Evolutionary conservation across 2,113 vertebrate species (phyloP).

Genomic region (Tragulus kanchil): DNA sequence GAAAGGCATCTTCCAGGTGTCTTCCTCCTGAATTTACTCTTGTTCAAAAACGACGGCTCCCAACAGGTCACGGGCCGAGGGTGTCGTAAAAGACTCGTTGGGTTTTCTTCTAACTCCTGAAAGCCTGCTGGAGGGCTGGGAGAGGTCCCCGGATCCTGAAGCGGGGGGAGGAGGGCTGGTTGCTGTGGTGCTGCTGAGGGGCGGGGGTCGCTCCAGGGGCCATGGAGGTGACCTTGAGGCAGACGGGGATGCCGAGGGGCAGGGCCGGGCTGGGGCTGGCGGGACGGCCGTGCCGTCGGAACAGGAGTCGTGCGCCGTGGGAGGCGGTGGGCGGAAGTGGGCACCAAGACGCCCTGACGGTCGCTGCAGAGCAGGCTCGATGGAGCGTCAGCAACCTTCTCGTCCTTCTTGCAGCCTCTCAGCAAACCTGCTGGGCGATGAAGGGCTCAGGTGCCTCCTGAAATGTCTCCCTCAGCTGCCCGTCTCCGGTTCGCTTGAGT

Average conservation of each 20-base stretch:
- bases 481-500: conserved; percentile 82
- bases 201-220: accelerated
- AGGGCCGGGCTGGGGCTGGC: too few species aligned
- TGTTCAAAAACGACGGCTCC: neutral
- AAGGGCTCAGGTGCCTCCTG: conserved; percentile 83
- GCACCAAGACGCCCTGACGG: neutral
- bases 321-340: neutral
- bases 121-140: neutral
- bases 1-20: neutral
- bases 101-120: neutral
- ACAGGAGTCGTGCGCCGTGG: neutral
- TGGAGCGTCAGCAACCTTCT: neutral
- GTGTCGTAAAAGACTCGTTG: neutral
- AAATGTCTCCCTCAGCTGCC: conserved; percentile 72
- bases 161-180: neutral
- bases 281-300: neutral
- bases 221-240: neutral
- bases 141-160: neutral
- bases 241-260: too few species aligned
- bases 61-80: accelerated
- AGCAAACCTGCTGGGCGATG: conserved; percentile 84
- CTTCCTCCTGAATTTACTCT: neutral
- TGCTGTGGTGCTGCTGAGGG: neutral
- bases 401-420: conserved; percentile 84
- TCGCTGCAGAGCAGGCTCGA: neutral